These are phyloP conservation scores for Bettongia penicillata DNA, from an alignment of 2,113 vertebrate genomes.

Conservation along the genomic window DNA sequence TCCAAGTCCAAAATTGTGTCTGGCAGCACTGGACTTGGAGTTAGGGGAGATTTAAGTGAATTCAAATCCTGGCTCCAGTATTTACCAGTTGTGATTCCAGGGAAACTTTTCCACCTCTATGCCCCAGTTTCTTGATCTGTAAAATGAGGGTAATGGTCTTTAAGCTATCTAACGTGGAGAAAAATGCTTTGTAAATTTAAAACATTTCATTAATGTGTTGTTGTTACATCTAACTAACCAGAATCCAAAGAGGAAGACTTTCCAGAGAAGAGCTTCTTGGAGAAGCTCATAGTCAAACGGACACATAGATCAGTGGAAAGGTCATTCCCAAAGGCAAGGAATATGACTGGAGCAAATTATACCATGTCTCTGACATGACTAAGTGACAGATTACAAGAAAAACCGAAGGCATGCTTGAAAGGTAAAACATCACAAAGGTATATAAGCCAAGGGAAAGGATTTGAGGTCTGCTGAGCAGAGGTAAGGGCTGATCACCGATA, in stretches of 20 bases:
- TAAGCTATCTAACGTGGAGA: not conserved
- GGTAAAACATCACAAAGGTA: not conserved
- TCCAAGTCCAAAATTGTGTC: not conserved
- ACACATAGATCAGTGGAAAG: not conserved
- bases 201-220: not conserved
- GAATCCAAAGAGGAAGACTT: not conserved
- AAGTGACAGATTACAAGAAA: not conserved
- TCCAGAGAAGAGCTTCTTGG: not conserved
- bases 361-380: not conserved
- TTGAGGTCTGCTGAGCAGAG: not conserved
- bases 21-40: not conserved
- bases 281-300: not conserved
- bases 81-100: not conserved
- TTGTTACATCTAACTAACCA: not conserved
- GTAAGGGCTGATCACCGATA: not conserved
- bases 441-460: not conserved
- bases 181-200: not conserved
- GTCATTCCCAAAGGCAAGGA: not conserved
- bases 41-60: not conserved
- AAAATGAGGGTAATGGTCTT: not conserved
- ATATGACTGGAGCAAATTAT: not conserved
- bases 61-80: not conserved
- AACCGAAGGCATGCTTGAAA: not conserved
- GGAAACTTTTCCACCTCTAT: not conserved
- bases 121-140: not conserved